Evolutionary conservation across 64 coral and sea anemone genomes (phyloP).

Genomic region (Porites australiensis): DNA sequence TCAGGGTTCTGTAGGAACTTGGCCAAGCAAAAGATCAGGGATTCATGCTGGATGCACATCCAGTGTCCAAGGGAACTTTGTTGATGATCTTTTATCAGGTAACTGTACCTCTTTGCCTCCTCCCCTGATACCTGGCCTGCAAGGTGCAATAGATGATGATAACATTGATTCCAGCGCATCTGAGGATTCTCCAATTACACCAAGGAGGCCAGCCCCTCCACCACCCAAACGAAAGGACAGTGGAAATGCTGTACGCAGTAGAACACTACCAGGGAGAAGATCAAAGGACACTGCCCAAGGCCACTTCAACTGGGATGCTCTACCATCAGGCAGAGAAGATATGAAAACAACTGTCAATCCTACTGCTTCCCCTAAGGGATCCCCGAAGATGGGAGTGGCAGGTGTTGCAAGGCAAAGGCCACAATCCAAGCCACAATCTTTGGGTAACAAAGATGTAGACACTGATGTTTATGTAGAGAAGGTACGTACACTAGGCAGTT

Average conservation of each 20-base stretch:
- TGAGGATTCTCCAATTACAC: conserved; percentile 37
- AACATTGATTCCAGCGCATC: conserved; percentile 27
- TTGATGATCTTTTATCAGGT: conserved; percentile 28
- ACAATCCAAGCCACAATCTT: not conserved
- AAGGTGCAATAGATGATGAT: not conserved
- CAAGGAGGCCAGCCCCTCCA: conserved; percentile 38
- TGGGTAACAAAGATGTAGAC: not conserved
- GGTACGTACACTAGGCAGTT: not conserved
- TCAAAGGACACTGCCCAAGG: not conserved
- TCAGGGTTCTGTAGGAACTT: not conserved
- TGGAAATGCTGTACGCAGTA: not conserved
- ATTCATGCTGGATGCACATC: not conserved
- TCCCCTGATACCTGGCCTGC: conserved; percentile 55
- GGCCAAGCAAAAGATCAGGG: not conserved
- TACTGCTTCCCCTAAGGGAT: not conserved
- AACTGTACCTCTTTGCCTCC: conserved; percentile 40
- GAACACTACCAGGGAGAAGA: not conserved
- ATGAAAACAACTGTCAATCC: not conserved
- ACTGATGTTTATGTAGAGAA: not conserved
- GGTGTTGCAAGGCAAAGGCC: not conserved
- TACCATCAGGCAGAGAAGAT: not conserved
- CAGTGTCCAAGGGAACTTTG: not conserved
- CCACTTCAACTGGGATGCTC: not conserved
- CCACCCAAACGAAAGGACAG: conserved; percentile 18
- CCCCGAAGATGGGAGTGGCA: not conserved